Evolutionary conservation across 2,113 vertebrate species (phyloP), one percentile per base, ranked within the genome.

Genomic region (Collichthys lucidus): DNA sequence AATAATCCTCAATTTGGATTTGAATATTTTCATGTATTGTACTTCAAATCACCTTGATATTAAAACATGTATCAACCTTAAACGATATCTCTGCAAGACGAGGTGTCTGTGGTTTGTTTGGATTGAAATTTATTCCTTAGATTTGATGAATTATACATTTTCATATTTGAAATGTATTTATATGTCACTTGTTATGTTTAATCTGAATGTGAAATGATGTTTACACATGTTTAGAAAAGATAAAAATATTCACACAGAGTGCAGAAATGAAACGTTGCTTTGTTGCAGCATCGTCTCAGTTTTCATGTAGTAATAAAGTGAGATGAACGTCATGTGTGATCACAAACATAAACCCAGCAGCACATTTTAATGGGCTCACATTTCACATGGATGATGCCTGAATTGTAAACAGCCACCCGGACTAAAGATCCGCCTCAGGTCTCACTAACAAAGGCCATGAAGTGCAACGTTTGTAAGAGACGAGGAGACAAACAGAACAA

Each of bases 311-410:
- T 11, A 50, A 68, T 74, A 72, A 63, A 84, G 62, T 59, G 1
- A 71, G 57, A 64, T 52, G 17, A 52, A 49, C 16, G 49, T 74
- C 29, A 71, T 50, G 17, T 57, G 55, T 59, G 66, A 73, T 80
- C 59, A 61, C 65, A 55, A 11, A 8, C 29, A 5, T 42, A 24
- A 29, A 19, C 56, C 62, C 73, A 70, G 59, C 69, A 64, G 64
- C 63, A 14, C 22, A 42, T 44, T 83, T 56, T 57, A 74, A 80
- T 12, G 31, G 11, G 52, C 67, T 46, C n/a, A 55, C 26, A 40
- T 29, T 50, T 46, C 22, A 24, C 31, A 2, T 4, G 44, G 24
- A 42, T 35, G 67, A 46, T 26, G 17, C 22, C 19, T 19, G 5
- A 64, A 76, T 40, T 2, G 8, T 71, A 57, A 84, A 57, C 22